Base-by-base conservation (phyloP, 2,113 vertebrate species). In the Sakesphorus luctuosus region DNA sequence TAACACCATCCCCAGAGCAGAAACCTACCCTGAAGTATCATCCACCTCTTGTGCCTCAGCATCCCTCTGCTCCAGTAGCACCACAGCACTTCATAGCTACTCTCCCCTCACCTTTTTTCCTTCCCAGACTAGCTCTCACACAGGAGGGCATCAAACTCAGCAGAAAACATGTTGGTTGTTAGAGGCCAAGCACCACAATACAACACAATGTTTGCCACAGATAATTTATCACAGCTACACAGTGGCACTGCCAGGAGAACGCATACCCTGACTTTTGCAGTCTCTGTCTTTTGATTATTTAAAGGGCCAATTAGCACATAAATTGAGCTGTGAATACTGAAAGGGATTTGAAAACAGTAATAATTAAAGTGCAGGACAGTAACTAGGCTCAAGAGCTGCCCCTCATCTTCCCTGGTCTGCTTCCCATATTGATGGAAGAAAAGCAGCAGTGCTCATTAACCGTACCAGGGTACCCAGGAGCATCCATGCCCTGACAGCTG, bases 241-340 rank as follows among this genome's bases (percentile, higher is more conserved):
- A 84, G 84, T 3, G 40, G 74, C 74, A 82, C 53, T 62, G 67
- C 77, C 3, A 0, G 58, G 84, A 95, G 87, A 87, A 93, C 0
- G 0, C 58, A 65, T 35, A 19, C 17, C 40, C 52, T 0, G 2
- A 79, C 87, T 92, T 84, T 31, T 43, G 59, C 50, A 66, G n/a
- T 79, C 84, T 73, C 74, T 73, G 53, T 87, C 91, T 83, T 96
- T 85, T 96, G 91, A 79, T 97, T 91, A 93, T 91, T 91, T 93
- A 78, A 89, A 93, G 36, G 62, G 43, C 29, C 93, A 95, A 95
- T 93, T 95, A 96, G 78, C 87, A 94, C 74, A 89, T 84, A 95
- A 96, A 94, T 93, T 89, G 87, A 96, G 87, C 93, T 96, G 94
- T 91, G 96, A 93, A 93, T 95, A 93, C 71, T 94, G 59, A 94